Evolutionary conservation across 2,888 invertebrate species (phyloP).

Genomic region (Mechanitis mazaeus): DNA sequence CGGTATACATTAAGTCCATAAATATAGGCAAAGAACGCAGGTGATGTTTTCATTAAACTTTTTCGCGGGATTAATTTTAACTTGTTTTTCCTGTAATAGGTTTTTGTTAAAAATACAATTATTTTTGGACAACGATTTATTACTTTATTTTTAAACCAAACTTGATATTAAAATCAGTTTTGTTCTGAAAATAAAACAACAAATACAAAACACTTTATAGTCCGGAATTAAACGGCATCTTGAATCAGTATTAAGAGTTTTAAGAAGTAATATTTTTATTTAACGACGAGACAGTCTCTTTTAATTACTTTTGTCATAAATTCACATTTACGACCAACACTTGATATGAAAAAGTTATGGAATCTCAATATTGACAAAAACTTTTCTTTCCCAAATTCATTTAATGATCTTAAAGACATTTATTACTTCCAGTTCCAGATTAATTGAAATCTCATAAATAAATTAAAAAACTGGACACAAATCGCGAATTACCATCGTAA

Average conservation of each 20-base stretch:
- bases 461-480: slow-evolving; percentile 21
- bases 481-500: slow-evolving; percentile 31
- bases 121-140: slow-evolving; percentile 16
- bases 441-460: slow-evolving; percentile 19
- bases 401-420: background rate
- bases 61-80: slow-evolving; percentile 55
- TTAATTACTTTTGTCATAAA: too few species aligned
- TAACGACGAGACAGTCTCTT: too few species aligned
- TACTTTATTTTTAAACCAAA: slow-evolving; percentile 4
- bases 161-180: background rate
- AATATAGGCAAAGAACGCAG: slow-evolving; percentile 44
- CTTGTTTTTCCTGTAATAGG: slow-evolving; percentile 32
- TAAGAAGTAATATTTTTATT: too few species aligned
- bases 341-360: too few species aligned
- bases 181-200: too few species aligned
- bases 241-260: too few species aligned
- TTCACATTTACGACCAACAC: too few species aligned
- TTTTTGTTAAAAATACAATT: slow-evolving; percentile 14
- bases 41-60: slow-evolving; percentile 66
- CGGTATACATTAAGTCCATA: slow-evolving; percentile 34
- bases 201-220: too few species aligned
- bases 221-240: too few species aligned
- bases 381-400: background rate
- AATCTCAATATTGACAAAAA: background rate
- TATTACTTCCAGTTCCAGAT: slow-evolving; percentile 1